Conservation (phyloP, 2,888 invertebrate genomes). For the Ferrisia virgata region DNA sequence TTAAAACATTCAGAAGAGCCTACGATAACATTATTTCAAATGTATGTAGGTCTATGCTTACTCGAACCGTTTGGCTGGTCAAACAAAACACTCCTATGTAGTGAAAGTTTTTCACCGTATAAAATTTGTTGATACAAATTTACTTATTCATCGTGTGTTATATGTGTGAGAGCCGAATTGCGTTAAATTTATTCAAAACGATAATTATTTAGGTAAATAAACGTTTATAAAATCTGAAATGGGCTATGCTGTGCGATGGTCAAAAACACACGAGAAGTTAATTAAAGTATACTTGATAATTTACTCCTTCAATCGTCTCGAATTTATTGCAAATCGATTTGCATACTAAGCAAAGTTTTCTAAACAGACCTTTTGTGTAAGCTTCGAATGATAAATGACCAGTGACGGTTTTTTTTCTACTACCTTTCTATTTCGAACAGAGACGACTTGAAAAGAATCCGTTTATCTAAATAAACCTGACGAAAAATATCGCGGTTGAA, state of each 20-base stretch:
- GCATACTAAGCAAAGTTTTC: conserved; percentile 1
- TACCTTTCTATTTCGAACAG: neutral
- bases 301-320: neutral
- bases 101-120: neutral
- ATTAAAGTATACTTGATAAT: neutral
- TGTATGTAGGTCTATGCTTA: neutral
- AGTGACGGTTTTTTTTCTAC: neutral
- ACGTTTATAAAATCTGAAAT: too few species aligned
- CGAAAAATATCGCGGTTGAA: conserved; percentile 2
- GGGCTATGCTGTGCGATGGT: neutral
- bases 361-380: neutral
- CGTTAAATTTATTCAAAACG: conserved; percentile 3
- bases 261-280: neutral
- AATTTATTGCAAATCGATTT: conserved; percentile 2
- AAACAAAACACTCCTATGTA: neutral
- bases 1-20: neutral
- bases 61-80: neutral
- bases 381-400: conserved; percentile 25
- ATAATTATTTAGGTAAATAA: neutral
- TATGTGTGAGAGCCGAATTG: neutral
- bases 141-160: neutral
- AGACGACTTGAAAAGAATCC: conserved; percentile 21
- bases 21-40: neutral
- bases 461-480: conserved; percentile 28
- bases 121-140: neutral